Conservation (phyloP, 2,113 vertebrate genomes). For the Vulpes ferrilata region DNA sequence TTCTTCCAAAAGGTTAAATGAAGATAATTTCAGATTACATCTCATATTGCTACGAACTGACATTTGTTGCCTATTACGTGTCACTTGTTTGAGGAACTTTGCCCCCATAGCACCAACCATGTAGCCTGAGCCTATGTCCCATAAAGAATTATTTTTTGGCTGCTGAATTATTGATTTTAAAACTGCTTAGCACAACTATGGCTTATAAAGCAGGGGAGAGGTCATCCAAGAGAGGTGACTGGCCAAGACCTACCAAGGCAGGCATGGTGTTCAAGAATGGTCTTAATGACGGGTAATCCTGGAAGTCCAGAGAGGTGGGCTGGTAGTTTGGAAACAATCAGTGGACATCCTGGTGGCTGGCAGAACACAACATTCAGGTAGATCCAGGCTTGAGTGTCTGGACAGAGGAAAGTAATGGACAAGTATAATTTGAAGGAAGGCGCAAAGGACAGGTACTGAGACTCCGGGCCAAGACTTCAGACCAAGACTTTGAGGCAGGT, state of each 20-base stretch:
- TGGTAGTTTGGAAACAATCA: not conserved
- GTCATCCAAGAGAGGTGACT: not conserved
- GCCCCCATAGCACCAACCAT: not conserved
- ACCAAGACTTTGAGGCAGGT: not conserved
- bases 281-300: not conserved
- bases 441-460: not conserved
- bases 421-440: not conserved
- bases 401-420: not conserved
- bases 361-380: not conserved
- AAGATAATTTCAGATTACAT: not conserved
- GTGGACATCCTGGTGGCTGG: not conserved
- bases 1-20: not conserved
- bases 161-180: not conserved
- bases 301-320: not conserved
- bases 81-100: not conserved
- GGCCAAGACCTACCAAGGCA: not conserved
- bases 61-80: not conserved
- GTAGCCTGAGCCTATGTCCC: not conserved
- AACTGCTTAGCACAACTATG: not conserved
- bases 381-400: not conserved
- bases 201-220: not conserved
- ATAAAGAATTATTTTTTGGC: not conserved
- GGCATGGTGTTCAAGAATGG: not conserved
- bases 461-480: not conserved
- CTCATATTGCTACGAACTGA: not conserved